These are phyloP conservation scores for Chionis minor DNA, from an alignment of 2,113 vertebrate genomes.

Conservation along the genomic window DNA sequence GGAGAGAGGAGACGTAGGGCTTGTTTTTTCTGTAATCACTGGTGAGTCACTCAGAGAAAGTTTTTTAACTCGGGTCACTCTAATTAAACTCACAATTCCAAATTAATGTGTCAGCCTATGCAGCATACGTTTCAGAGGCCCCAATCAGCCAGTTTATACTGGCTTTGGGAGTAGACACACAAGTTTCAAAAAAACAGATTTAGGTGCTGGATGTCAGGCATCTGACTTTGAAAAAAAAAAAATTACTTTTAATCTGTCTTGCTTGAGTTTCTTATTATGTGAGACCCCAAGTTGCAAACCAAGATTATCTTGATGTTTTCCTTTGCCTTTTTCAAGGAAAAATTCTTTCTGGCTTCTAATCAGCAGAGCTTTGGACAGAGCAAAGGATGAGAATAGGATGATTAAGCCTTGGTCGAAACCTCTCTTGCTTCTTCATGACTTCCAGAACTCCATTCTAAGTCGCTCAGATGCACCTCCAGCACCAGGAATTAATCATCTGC, in stretches of 20 bases:
- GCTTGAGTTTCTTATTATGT: neutral
- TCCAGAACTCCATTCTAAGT: constrained; percentile 12
- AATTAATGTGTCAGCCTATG: neutral
- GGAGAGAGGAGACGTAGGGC: neutral
- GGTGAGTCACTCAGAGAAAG: neutral
- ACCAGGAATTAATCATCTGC: constrained; percentile 53
- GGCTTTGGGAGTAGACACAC: neutral
- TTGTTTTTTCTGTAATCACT: neutral
- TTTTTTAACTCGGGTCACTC: neutral
- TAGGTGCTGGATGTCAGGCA: neutral
- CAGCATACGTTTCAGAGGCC: neutral
- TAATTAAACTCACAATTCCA: neutral
- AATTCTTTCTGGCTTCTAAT: constrained; percentile 7
- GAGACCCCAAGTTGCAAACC: constrained; percentile 12
- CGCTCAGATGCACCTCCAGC: constrained; percentile 29
- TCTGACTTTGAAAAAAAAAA: neutral
- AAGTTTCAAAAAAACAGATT: neutral
- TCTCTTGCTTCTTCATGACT: constrained; percentile 32
- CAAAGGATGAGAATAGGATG: constrained; percentile 9
- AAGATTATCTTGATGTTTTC: neutral
- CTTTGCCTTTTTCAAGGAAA: constrained; percentile 20
- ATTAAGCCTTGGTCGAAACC: constrained; percentile 15
- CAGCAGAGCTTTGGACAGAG: constrained; percentile 1
- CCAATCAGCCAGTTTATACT: neutral
- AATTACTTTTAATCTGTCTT: neutral